phyloP scores from a whole-genome alignment of 2,797 vertebrate species.

The Rhabdophis nuchalis region DNA sequence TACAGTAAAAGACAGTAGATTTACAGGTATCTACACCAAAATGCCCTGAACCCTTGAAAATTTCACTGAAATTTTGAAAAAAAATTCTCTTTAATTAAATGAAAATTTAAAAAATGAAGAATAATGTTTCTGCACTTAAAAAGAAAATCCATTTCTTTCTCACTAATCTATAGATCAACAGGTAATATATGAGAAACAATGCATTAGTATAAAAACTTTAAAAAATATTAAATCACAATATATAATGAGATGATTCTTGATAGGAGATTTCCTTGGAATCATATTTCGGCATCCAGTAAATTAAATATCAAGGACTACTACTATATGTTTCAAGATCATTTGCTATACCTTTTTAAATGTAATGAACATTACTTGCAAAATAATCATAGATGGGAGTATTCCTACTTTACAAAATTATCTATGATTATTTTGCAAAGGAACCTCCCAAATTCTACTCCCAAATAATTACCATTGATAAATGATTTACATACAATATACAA shows the following conservation, averaged over 20 bases:
- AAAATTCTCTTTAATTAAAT: not conserved
- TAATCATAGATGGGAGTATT: not conserved
- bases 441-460: not conserved
- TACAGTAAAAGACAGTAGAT: not conserved
- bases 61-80: not conserved
- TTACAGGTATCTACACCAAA: not conserved
- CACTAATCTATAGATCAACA: not conserved
- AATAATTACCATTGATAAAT: not conserved
- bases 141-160: not conserved
- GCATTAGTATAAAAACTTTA: not conserved
- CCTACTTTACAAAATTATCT: no score
- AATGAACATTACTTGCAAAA: not conserved
- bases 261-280: not conserved
- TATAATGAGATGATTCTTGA: not conserved
- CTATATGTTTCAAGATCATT: not conserved
- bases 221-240: not conserved
- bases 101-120: not conserved
- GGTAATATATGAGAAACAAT: not conserved
- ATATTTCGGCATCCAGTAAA: not conserved
- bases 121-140: not conserved
- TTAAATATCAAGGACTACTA: not conserved
- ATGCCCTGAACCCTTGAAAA: not conserved
- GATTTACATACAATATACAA: not conserved
- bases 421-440: no score
- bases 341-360: not conserved